phyloP scores from a whole-genome alignment of 2,113 vertebrate genomes.

The Zonotrichia leucophrys region DNA sequence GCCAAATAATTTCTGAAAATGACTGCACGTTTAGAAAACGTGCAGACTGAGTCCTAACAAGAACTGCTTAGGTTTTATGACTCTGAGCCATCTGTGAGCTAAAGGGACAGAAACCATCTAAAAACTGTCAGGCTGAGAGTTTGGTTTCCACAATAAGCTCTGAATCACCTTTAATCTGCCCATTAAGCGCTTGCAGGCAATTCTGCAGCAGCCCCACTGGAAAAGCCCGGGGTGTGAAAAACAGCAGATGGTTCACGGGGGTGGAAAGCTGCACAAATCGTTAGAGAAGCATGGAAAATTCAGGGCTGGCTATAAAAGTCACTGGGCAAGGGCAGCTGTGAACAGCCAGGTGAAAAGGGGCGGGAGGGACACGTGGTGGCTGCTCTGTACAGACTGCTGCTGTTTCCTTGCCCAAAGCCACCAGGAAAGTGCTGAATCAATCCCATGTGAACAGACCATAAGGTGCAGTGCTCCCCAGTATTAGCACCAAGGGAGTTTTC shows the following conservation, averaged over 20 bases:
- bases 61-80: constrained; percentile 11
- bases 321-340: constrained; percentile 21
- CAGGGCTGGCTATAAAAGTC: constrained; percentile 2
- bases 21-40: constrained; percentile 37
- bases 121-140: background rate
- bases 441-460: background rate
- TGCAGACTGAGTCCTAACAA: constrained; percentile 33
- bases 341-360: constrained; percentile 7
- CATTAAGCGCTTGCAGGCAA: background rate
- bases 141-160: background rate
- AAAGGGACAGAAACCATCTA: background rate
- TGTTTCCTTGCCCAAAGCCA: background rate
- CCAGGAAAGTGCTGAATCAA: background rate
- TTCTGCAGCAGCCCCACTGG: background rate
- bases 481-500: background rate
- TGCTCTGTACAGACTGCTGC: background rate
- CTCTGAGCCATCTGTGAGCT: constrained; percentile 32
- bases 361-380: background rate
- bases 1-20: constrained; percentile 46
- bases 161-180: constrained; percentile 1
- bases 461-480: background rate
- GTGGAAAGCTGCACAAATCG: constrained; percentile 17
- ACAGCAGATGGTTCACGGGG: constrained; percentile 35
- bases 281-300: constrained; percentile 44
- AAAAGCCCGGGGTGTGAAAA: constrained; percentile 30